Evolutionary conservation across 2,888 invertebrate species (phyloP).

Genomic region (Scrobipalpa costella): DNA sequence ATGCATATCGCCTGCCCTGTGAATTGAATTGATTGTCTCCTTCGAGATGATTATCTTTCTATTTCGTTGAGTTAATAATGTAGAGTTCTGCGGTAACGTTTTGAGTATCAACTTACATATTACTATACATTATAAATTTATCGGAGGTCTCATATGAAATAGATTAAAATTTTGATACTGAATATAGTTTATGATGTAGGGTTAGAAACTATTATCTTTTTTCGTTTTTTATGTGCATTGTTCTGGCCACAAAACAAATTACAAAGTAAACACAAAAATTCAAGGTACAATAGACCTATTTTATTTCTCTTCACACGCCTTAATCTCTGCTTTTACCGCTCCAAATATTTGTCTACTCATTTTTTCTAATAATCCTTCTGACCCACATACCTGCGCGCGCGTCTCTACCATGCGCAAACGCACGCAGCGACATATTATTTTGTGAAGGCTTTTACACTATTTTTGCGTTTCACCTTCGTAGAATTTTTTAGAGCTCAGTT

Average conservation of each 20-base stretch:
- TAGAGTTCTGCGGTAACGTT: constrained; percentile 1
- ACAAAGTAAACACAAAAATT: background rate
- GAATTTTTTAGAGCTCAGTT: constrained; percentile 22
- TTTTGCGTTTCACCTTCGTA: constrained; percentile 33
- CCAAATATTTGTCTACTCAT: constrained; percentile 28
- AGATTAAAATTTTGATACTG: too few relatives aligned
- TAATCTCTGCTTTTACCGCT: constrained; percentile 18
- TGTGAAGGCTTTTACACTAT: constrained; percentile 19
- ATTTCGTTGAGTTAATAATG: constrained; percentile 33
- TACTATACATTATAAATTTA: background rate
- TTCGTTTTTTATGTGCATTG: too few relatives aligned
- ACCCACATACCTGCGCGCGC: constrained; percentile 43
- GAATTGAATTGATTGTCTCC: constrained; percentile 48
- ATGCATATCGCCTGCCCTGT: constrained; percentile 43
- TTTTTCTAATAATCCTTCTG: constrained; percentile 41
- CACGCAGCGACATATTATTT: background rate
- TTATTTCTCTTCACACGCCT: constrained; percentile 13
- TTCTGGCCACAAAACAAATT: background rate
- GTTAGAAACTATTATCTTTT: too few relatives aligned
- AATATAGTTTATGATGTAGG: too few relatives aligned
- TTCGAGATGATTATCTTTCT: constrained; percentile 33
- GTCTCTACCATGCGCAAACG: constrained; percentile 32
- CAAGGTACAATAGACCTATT: background rate
- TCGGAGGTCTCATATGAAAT: background rate
- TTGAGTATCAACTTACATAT: background rate